Conservation (phyloP, 1,140 invertebrate species). For the Agraylea sexmaculata region DNA sequence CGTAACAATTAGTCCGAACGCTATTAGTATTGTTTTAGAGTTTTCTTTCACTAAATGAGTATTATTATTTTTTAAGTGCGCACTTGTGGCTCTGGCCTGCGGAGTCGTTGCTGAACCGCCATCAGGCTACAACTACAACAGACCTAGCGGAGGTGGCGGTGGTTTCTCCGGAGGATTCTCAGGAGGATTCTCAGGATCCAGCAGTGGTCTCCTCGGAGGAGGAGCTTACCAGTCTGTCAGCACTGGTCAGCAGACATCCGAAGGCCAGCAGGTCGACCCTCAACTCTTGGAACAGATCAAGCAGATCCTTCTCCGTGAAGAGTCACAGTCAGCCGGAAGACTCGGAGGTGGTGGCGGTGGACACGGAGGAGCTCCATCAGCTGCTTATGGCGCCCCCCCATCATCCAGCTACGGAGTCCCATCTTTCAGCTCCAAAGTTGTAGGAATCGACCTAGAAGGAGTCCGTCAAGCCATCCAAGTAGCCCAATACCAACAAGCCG, state of each 20-base stretch:
- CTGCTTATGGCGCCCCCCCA: constrained; percentile 48
- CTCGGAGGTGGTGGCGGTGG: constrained; percentile 31
- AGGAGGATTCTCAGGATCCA: constrained; percentile 22
- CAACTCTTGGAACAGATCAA: constrained; percentile 62
- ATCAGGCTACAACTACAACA: constrained; percentile 38
- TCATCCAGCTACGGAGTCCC: constrained; percentile 46
- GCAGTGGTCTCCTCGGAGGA: constrained; percentile 32
- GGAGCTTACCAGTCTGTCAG: constrained; percentile 54
- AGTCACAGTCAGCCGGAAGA: constrained; percentile 40
- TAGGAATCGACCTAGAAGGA: constrained; percentile 62
- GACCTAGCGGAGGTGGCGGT: constrained; percentile 28
- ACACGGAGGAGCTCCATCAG: constrained; percentile 31
- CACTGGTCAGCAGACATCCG: constrained; percentile 54
- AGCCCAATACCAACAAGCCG: constrained; percentile 52
- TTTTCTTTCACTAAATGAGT: too few species aligned
- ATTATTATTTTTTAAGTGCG: constrained; percentile 29
- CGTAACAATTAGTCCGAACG: too few species aligned
- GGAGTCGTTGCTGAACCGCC: constrained; percentile 34
- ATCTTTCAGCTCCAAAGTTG: constrained; percentile 45
- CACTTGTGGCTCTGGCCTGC: constrained; percentile 38
- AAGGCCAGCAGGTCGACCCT: constrained; percentile 59
- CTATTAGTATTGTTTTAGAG: too few species aligned
- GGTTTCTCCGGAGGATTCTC: constrained; percentile 29
- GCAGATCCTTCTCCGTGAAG: constrained; percentile 62
- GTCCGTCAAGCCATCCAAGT: constrained; percentile 66